Conservation (phyloP, 2,113 vertebrate genomes). For the Amazona guildingii region DNA sequence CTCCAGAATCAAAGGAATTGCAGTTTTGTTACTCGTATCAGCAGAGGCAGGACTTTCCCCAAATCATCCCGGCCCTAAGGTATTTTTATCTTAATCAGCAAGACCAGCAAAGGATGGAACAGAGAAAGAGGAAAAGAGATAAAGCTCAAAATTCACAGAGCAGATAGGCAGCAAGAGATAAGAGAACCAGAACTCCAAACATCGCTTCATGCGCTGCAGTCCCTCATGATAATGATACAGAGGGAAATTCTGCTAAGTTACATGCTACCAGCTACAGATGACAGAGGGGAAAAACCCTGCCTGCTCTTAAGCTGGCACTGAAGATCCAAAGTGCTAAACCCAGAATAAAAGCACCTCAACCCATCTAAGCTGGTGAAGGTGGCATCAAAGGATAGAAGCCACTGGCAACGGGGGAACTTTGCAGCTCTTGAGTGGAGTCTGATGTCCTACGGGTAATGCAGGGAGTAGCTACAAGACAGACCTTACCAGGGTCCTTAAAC, state of each 20-base stretch:
- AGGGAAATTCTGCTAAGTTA: neutral
- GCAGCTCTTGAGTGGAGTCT: neutral
- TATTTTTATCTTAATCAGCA: neutral
- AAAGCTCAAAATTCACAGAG: neutral
- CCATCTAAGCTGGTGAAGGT: neutral
- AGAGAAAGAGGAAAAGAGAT: neutral
- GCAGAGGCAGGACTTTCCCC: neutral
- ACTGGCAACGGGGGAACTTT: neutral
- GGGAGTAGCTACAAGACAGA: neutral
- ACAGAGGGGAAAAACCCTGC: neutral
- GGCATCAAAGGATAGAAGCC: neutral
- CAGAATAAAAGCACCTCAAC: neutral
- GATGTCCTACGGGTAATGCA: neutral
- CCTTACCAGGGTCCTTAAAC: neutral
- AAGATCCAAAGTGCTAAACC: neutral
- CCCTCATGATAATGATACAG: fast-evolving
- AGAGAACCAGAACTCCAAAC: neutral
- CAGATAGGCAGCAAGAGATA: neutral
- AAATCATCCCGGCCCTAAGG: neutral
- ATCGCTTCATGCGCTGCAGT: neutral
- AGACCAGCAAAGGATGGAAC: neutral
- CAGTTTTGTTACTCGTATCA: neutral
- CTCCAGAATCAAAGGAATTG: neutral
- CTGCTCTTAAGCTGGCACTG: neutral
- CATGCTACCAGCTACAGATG: neutral